Percentiles rank a stretch among this genome's conserved stretches.
These are phyloP conservation scores for Triops longicaudatus DNA, from an alignment of 1,140 invertebrate genomes.

Conservation along the genomic window DNA sequence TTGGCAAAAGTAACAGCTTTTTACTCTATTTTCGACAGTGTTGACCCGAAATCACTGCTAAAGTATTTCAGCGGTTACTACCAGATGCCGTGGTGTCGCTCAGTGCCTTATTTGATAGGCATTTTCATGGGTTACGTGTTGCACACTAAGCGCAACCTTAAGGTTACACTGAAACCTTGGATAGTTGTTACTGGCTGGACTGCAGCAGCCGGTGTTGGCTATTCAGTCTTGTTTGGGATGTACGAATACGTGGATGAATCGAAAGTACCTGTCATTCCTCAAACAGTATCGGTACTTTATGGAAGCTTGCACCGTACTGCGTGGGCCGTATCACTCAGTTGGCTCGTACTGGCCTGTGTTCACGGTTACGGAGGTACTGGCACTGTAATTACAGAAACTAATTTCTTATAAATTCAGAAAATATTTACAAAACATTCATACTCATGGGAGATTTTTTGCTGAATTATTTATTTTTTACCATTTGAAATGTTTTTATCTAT, in stretches of 20 bases:
- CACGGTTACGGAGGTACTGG: conserved; percentile 58
- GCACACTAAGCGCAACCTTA: not conserved
- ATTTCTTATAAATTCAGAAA: too few relatives aligned
- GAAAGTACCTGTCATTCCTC: conserved; percentile 15
- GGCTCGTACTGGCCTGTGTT: conserved; percentile 67
- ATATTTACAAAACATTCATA: too few relatives aligned
- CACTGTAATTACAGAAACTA: too few relatives aligned
- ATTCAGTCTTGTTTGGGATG: conserved; percentile 39
- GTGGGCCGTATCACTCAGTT: conserved; percentile 53
- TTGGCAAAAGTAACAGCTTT: too few relatives aligned
- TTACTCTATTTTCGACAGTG: too few relatives aligned
- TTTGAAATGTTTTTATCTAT: too few relatives aligned
- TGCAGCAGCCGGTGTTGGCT: not conserved
- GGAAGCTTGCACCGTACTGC: conserved; percentile 49
- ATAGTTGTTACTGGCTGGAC: not conserved
- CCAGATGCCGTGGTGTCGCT: conserved; percentile 1
- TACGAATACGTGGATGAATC: conserved; percentile 38
- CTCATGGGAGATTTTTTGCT: too few relatives aligned
- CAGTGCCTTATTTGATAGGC: conserved; percentile 26
- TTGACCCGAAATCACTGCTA: too few relatives aligned
- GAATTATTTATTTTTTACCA: too few relatives aligned
- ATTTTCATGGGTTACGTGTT: conserved; percentile 18
- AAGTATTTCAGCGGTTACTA: not conserved
- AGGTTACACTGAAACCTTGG: not conserved
- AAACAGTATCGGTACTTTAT: conserved; percentile 47